Evolutionary conservation across 1,140 invertebrate genomes (phyloP).

Genomic region (Lepidurus couesii): DNA sequence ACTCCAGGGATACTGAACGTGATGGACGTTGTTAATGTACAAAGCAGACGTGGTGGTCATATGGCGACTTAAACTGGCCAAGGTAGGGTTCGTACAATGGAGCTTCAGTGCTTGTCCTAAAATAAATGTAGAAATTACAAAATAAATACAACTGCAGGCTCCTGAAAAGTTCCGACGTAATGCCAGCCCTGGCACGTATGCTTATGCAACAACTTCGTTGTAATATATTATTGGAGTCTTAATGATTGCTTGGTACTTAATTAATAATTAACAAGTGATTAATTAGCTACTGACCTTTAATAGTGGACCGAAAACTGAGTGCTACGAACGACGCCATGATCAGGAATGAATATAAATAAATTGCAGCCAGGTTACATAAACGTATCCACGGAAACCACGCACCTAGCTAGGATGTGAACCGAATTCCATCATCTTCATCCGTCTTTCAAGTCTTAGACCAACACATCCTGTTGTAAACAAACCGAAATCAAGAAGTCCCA

Average conservation of each 20-base stretch:
- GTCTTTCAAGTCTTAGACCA: no score
- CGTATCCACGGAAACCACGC: not conserved
- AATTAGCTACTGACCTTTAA: not conserved
- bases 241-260: not conserved
- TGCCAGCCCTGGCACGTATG: no score
- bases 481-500: not conserved
- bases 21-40: not conserved
- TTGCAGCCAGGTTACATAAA: no score
- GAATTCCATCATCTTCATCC: no score
- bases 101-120: not conserved
- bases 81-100: not conserved
- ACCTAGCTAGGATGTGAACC: no score
- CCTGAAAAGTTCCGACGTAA: not conserved
- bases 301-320: not conserved
- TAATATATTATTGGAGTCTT: not conserved
- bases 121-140: not conserved
- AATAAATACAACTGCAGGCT: not conserved
- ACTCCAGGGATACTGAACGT: not conserved
- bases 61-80: conserved; percentile 4
- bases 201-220: no score
- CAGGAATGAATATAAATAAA: not conserved
- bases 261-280: not conserved
- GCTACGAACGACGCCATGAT: not conserved
- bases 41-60: not conserved
- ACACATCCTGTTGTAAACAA: not conserved